These are phyloP conservation scores for Cantharis nigra DNA, from an alignment of 2,888 invertebrate genomes.

Conservation along the genomic window DNA sequence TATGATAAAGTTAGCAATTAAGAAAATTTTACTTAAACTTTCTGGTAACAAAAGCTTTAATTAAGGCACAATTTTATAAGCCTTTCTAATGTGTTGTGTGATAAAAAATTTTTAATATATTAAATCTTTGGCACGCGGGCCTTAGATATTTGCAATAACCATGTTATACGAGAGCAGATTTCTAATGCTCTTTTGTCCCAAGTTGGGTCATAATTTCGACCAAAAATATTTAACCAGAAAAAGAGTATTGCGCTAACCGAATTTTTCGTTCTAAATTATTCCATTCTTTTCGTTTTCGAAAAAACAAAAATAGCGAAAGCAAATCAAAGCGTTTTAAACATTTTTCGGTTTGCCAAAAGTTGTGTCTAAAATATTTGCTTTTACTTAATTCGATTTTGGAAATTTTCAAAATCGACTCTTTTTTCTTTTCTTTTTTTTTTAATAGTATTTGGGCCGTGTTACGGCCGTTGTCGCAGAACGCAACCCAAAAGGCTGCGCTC, in stretches of 20 bases:
- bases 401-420: no score
- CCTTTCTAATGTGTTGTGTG: conserved; percentile 10
- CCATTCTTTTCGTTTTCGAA: neutral
- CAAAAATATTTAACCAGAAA: conserved; percentile 4
- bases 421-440: neutral
- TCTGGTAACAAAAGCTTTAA: conserved; percentile 24
- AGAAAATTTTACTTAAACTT: conserved; percentile 8
- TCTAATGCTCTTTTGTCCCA: conserved; percentile 2
- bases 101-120: conserved; percentile 4
- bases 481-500: neutral
- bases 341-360: neutral
- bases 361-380: neutral
- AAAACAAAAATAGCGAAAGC: neutral
- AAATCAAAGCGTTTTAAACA: neutral
- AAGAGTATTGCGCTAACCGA: neutral
- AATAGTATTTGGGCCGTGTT: neutral
- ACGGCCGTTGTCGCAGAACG: neutral
- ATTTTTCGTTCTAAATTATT: neutral
- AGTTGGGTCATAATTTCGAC: neutral
- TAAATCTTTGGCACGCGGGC: conserved; percentile 1
- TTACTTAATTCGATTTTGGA: neutral
- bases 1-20: conserved; percentile 1
- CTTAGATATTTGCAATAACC: neutral
- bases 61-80: conserved; percentile 9
- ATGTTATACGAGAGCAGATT: conserved; percentile 1